These are phyloP conservation scores for Melangyna quadrimaculata DNA, from an alignment of 2,888 invertebrate genomes.

Conservation along the genomic window DNA sequence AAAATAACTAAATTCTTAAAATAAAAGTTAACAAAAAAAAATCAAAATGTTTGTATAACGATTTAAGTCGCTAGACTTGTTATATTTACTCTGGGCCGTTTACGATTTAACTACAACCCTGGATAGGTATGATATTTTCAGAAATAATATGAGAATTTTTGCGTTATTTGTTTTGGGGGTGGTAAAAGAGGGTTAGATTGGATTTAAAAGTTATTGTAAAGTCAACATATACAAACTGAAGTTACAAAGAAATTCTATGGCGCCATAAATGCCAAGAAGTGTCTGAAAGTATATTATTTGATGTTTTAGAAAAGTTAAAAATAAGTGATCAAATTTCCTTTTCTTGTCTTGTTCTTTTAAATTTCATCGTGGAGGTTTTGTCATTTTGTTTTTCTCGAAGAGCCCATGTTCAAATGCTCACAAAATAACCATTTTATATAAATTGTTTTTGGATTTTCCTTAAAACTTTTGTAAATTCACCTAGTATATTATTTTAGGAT, in stretches of 20 bases:
- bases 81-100: not conserved
- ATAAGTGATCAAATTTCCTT: slow-evolving; percentile 59
- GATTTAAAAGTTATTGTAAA: slow-evolving; percentile 36
- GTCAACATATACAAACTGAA: slow-evolving; percentile 35
- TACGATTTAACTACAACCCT: not conserved
- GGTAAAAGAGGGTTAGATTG: slow-evolving; percentile 21
- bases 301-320: slow-evolving; percentile 29
- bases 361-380: not conserved
- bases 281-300: slow-evolving; percentile 50
- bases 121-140: not conserved
- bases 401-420: not conserved
- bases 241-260: slow-evolving; percentile 30
- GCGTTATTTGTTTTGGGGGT: not conserved
- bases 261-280: slow-evolving; percentile 43
- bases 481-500: too few species aligned
- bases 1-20: too few species aligned
- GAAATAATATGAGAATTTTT: slow-evolving; percentile 5
- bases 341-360: not conserved
- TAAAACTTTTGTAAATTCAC: too few species aligned
- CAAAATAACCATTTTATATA: too few species aligned
- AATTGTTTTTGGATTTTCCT: too few species aligned
- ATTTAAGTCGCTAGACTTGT: too few species aligned
- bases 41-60: too few species aligned
- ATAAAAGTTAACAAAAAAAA: too few species aligned
- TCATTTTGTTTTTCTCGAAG: not conserved